Conservation (phyloP, 1,140 invertebrate genomes). For the Steinernema khuongi region DNA sequence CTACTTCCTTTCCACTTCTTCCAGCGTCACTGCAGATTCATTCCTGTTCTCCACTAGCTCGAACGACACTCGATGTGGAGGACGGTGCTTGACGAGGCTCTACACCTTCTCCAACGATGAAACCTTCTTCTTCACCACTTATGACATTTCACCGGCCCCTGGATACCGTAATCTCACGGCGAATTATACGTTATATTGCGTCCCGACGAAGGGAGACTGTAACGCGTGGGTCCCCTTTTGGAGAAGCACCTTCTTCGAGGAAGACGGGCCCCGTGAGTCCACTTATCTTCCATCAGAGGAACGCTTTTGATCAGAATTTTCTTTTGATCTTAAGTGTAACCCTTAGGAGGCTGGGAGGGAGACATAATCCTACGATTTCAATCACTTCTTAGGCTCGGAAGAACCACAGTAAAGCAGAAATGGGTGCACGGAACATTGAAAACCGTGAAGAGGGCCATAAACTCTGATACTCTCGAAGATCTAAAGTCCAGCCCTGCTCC, state of each 20-base stretch:
- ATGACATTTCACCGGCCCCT: neutral
- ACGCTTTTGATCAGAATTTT: too few species aligned
- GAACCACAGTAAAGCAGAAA: neutral
- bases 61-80: neutral
- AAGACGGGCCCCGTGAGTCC: neutral
- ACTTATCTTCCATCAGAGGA: too few species aligned
- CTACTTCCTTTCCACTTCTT: too few species aligned
- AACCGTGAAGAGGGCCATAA: neutral
- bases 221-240: constrained; percentile 1
- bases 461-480: neutral
- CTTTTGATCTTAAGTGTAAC: too few species aligned
- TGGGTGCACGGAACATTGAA: neutral
- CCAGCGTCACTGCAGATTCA: too few species aligned
- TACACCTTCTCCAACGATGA: neutral
- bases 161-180: neutral
- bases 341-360: too few species aligned
- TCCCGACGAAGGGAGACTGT: neutral
- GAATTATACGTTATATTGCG: neutral
- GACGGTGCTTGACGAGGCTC: neutral
- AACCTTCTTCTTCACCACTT: neutral
- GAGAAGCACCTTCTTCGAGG: neutral
- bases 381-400: neutral
- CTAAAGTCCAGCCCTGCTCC: neutral
- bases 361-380: too few species aligned
- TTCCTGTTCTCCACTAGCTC: neutral